Base-by-base conservation (phyloP, 2,113 vertebrate genomes). In the Nothocercus nigrocapillus region DNA sequence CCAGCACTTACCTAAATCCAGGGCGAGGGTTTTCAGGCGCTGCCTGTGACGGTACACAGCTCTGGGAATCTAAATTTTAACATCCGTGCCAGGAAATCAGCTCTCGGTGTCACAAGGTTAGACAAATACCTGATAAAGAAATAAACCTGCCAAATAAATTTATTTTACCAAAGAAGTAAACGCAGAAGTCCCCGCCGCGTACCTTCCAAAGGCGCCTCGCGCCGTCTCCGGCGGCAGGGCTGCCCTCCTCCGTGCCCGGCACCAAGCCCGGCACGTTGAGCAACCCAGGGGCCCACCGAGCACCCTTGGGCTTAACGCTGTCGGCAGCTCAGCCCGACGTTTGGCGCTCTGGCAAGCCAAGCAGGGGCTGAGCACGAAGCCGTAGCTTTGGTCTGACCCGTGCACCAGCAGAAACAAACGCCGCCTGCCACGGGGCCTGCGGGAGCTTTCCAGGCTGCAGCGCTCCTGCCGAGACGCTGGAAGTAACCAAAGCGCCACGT, bases 101-200 rank as follows among this genome's bases (percentile, higher is more conserved):
- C 78, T 77, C 85, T 76, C 67, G 3, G 67, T 94, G 93, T 95
- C 58, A 88, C 13, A 0, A 92, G 91, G 92, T 97, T 98, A 98
- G 96, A 94, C 91, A 98, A 98, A 98, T 87, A 97, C 40, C 30
- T 72, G 75, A 94, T 95, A 77, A 84, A 95, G 91, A 89, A 91
- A 96, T 81, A 94, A 97, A 96, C 66, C 86, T 85, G 87, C 76
- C 95, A 95, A 73, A 95, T 88, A 86, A 88, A 96, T 95, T 91
- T 77, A 67, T 87, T 94, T 93, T 82, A 70, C 68, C 80, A 90
- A 89, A 78, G 88, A 79, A 86, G 72, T 5, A 3, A 89, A 62
- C 68, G 8, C 68, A 91, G 58, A 90, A 88, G 56, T 58, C 81
- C 83, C 68, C 0, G 5, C 9, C 79, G 61, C 56, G 58, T 66